These are phyloP conservation scores for Dendrocincla fuliginosa DNA, from an alignment of 2,797 vertebrate genomes.

Conservation along the genomic window DNA sequence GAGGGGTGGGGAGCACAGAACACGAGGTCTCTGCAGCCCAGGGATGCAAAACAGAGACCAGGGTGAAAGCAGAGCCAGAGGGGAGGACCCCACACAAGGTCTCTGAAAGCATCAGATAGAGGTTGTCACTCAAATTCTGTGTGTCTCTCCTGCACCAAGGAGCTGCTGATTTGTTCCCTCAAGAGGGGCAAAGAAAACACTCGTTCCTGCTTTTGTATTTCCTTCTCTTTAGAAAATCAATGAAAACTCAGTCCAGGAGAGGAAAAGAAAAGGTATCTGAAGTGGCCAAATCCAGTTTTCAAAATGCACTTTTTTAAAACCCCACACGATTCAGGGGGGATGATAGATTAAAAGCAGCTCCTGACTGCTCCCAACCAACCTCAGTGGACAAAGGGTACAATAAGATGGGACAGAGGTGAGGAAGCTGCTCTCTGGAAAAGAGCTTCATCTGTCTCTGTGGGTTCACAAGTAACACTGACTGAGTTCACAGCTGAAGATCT, in stretches of 20 bases:
- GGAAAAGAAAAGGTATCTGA: neutral
- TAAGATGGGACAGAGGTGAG: neutral
- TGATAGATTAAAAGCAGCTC: neutral
- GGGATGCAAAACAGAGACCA: neutral
- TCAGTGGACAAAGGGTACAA: neutral
- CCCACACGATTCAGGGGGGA: neutral
- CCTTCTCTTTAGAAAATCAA: neutral
- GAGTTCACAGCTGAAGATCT: neutral
- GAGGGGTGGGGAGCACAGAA: neutral
- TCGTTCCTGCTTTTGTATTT: neutral
- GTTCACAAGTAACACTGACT: neutral
- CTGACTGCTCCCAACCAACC: neutral
- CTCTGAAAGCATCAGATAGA: neutral
- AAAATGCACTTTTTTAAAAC: neutral
- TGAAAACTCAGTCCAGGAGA: neutral
- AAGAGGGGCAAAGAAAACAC: neutral
- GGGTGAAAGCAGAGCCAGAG: neutral
- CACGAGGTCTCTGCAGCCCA: accelerated
- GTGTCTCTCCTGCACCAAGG: neutral
- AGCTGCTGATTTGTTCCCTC: neutral
- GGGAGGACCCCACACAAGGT: neutral
- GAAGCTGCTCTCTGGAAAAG: neutral
- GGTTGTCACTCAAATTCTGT: neutral
- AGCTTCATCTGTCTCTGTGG: neutral
- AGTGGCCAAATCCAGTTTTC: neutral